phyloP scores from a whole-genome alignment of 2,888 invertebrate genomes.

The Notodonta dromedarius region DNA sequence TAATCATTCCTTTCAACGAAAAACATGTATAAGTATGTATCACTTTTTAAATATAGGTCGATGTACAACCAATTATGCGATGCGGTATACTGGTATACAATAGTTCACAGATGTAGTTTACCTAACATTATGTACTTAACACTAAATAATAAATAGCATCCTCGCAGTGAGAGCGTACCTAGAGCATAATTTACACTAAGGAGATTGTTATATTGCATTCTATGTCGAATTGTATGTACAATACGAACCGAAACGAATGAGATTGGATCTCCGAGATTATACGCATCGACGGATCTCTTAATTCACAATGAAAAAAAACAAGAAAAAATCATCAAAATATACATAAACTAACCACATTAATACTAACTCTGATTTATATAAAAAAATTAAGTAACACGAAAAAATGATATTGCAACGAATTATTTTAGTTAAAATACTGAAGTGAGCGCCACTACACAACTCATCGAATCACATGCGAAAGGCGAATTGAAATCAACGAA shows the following conservation, averaged over 20 bases:
- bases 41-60: conserved; percentile 73
- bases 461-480: conserved; percentile 48
- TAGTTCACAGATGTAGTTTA: conserved; percentile 77
- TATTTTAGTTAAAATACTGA: conserved; percentile 59
- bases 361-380: conserved; percentile 78
- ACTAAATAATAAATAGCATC: conserved; percentile 83
- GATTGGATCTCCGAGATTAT: conserved; percentile 83
- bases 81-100: conserved; percentile 81
- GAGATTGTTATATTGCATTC: conserved; percentile 78
- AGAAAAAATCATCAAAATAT: conserved; percentile 71
- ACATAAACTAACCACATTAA: conserved; percentile 73
- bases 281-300: conserved; percentile 70
- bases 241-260: conserved; percentile 65
- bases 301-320: conserved; percentile 52
- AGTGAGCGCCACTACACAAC: conserved; percentile 50
- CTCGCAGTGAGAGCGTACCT: conserved; percentile 73
- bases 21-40: conserved; percentile 71
- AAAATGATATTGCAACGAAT: conserved; percentile 78
- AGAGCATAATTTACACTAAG: conserved; percentile 80
- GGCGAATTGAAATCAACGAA: conserved; percentile 50
- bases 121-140: conserved; percentile 76
- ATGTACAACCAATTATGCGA: conserved; percentile 62
- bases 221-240: conserved; percentile 72
- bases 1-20: conserved; percentile 81
- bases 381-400: conserved; percentile 75